phyloP scores from a whole-genome alignment of 1,140 invertebrate species.

The Drosophila ficusphila region DNA sequence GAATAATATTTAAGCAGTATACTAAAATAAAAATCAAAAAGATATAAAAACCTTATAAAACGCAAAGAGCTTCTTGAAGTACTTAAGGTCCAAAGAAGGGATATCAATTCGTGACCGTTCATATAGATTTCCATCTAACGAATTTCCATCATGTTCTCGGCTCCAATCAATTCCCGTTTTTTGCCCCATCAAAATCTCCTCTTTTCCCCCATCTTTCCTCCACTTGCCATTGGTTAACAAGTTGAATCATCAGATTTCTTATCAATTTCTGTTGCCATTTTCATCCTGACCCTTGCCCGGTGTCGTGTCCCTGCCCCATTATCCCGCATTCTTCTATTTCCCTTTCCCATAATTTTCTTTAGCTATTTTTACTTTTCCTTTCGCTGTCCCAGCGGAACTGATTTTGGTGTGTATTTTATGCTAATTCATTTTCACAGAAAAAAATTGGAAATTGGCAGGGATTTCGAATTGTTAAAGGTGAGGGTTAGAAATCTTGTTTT shows the following conservation, averaged over 20 bases:
- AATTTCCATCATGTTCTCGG: neutral
- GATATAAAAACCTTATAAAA: too few relatives aligned
- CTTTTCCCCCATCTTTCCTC: neutral
- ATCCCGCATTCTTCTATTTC: slow-evolving; percentile 29
- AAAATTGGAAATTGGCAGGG: neutral
- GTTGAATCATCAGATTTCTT: slow-evolving; percentile 49
- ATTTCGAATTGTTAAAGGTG: neutral
- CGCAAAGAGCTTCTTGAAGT: neutral
- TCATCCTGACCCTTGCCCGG: slow-evolving; percentile 29
- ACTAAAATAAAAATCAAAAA: too few relatives aligned
- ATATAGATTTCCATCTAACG: slow-evolving; percentile 7
- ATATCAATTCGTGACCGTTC: neutral
- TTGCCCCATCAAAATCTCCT: neutral
- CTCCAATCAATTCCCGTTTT: slow-evolving; percentile 18
- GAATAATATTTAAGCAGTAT: too few relatives aligned
- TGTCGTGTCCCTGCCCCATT: slow-evolving; percentile 30
- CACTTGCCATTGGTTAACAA: slow-evolving; percentile 16
- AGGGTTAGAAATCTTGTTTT: neutral
- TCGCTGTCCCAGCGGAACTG: slow-evolving; percentile 14
- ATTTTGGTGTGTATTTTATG: slow-evolving; percentile 56
- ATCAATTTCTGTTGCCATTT: slow-evolving; percentile 40
- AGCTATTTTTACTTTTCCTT: slow-evolving; percentile 40
- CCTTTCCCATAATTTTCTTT: slow-evolving; percentile 30
- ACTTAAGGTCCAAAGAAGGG: neutral
- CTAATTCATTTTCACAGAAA: slow-evolving; percentile 50